These are phyloP conservation scores for Nyleta sp. DNA, from an alignment of 2,888 invertebrate genomes.

Conservation along the genomic window DNA sequence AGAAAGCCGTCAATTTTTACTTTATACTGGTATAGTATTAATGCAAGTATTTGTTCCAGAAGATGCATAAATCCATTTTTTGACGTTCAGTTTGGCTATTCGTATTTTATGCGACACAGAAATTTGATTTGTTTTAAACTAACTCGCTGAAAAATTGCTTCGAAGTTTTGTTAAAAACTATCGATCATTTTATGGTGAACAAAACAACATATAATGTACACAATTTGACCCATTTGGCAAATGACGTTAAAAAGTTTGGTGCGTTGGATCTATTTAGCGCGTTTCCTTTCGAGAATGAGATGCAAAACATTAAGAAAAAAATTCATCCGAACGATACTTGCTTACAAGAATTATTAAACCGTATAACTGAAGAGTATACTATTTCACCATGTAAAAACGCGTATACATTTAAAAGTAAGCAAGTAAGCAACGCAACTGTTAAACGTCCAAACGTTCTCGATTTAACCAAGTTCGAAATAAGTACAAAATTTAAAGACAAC, in stretches of 20 bases:
- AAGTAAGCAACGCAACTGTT: no score
- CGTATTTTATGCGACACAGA: slow-evolving; percentile 7
- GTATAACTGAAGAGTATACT: neutral
- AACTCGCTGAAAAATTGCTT: slow-evolving; percentile 1
- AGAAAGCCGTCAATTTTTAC: neutral
- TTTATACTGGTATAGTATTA: slow-evolving; percentile 7
- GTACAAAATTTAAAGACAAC: neutral
- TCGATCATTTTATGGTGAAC: neutral
- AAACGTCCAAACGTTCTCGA: neutral
- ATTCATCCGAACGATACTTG: slow-evolving; percentile 1
- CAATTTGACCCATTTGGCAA: slow-evolving; percentile 1
- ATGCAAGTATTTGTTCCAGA: neutral
- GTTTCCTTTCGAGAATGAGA: no score
- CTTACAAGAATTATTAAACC: neutral
- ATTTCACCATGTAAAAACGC: neutral
- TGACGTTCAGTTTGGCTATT: neutral
- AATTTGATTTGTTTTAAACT: neutral
- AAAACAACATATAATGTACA: slow-evolving; percentile 15
- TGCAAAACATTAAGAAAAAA: neutral
- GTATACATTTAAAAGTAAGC: no score
- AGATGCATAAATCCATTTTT: neutral
- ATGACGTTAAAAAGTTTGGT: neutral
- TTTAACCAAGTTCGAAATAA: neutral
- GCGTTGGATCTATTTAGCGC: slow-evolving; percentile 7
- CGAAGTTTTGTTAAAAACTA: neutral